Evolutionary conservation across 2,888 invertebrate species (phyloP).

Genomic region (Brachypterus glaber): DNA sequence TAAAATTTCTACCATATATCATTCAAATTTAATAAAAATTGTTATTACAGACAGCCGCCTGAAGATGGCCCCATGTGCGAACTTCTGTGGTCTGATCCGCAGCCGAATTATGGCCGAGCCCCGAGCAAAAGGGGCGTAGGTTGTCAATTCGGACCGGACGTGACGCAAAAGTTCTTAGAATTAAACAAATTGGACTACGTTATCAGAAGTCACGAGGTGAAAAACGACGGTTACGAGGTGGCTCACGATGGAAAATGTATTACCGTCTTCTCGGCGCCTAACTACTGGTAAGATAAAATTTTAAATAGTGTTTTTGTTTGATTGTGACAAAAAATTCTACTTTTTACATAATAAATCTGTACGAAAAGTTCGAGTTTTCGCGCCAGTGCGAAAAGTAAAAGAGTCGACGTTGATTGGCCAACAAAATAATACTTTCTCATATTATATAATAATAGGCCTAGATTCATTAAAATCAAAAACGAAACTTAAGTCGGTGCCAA

Average conservation of each 20-base stretch:
- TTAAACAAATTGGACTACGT: slow-evolving; percentile 86
- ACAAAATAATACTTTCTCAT: too few species aligned
- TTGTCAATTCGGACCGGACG: slow-evolving; percentile 97
- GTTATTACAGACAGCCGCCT: slow-evolving; percentile 96
- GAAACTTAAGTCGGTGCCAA: too few species aligned
- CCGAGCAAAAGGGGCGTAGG: slow-evolving; percentile 97
- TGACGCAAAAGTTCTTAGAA: slow-evolving; percentile 77
- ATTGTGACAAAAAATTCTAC: too few species aligned
- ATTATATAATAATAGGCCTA: too few species aligned
- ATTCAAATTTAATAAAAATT: too few species aligned
- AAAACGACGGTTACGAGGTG: slow-evolving; percentile 90
- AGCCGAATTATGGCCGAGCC: slow-evolving; percentile 76
- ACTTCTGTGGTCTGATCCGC: slow-evolving; percentile 97
- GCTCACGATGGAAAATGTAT: slow-evolving; percentile 94
- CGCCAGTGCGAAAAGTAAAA: too few species aligned
- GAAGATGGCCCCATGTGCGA: slow-evolving; percentile 97
- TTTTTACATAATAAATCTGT: too few species aligned
- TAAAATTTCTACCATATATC: too few species aligned
- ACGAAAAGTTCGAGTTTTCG: too few species aligned
- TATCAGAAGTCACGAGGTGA: slow-evolving; percentile 95
- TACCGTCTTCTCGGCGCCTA: slow-evolving; percentile 98
- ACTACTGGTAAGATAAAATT: slow-evolving; percentile 92
- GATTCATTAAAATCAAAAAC: too few species aligned
- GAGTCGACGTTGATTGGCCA: too few species aligned
- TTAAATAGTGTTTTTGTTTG: too few species aligned